Percentiles rank a stretch among this genome's conserved stretches.
phyloP scores from a whole-genome alignment of 2,888 invertebrate genomes.

The Spialia ferax region DNA sequence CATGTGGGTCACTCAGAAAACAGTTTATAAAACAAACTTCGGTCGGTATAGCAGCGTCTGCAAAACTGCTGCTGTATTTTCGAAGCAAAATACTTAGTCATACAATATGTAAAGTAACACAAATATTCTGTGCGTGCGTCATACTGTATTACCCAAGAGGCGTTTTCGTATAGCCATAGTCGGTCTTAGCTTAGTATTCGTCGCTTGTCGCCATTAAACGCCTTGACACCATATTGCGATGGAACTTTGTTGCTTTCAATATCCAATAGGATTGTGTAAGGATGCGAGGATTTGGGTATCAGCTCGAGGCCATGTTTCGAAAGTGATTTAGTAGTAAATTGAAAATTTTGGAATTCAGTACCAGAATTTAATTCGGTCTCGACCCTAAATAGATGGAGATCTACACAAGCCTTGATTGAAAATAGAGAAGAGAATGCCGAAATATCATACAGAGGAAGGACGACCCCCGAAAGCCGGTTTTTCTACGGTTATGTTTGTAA shows the following conservation, averaged over 20 bases:
- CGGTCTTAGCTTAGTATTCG: constrained; percentile 70
- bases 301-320: background rate
- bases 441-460: too few relatives aligned
- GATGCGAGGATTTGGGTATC: constrained; percentile 18
- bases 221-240: constrained; percentile 72
- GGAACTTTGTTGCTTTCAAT: constrained; percentile 36
- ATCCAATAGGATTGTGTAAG: constrained; percentile 56
- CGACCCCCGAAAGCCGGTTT: too few relatives aligned
- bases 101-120: constrained; percentile 42
- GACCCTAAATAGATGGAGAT: too few relatives aligned
- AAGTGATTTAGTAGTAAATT: background rate
- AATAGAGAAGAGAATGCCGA: too few relatives aligned
- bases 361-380: too few relatives aligned
- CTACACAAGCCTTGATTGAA: too few relatives aligned
- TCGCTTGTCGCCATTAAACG: constrained; percentile 51
- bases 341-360: too few relatives aligned
- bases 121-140: constrained; percentile 55
- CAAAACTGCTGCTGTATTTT: constrained; percentile 26
- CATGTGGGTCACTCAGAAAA: constrained; percentile 6
- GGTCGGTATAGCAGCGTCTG: too few relatives aligned
- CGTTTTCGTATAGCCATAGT: constrained; percentile 58
- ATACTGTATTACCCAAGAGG: constrained; percentile 60
- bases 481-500: too few relatives aligned
- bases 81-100: constrained; percentile 44
- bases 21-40: background rate